Evolutionary conservation across 2,888 invertebrate genomes (phyloP), one percentile per base, ranked within the genome.

Genomic region (Synergus umbraculus): DNA sequence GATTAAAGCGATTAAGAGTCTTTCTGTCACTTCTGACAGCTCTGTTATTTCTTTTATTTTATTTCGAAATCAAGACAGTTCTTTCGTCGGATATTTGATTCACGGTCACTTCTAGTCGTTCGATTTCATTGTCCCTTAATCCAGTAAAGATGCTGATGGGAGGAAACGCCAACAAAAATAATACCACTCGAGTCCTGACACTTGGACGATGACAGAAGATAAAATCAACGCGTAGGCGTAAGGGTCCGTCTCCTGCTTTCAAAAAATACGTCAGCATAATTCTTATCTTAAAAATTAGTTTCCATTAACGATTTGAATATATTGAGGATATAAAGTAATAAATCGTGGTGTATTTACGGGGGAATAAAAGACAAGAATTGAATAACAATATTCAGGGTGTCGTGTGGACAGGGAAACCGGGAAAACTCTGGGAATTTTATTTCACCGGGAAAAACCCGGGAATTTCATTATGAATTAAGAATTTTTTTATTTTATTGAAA

Each of bases 41-140:
- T 54, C 54, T 54, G 54, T n/a, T n/a, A 18, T 13, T n/a, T n/a
- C n/a, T 54, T 54, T 18, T 54, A 10, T 54, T 54, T 9, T 8
- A 54, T 54, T 54, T n/a, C 54, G n/a, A 54, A 54, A 54, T 54
- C 54, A n/a, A 54, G 54, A 54, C n/a, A 54, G n/a, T n/a, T 54
- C 54, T 54, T 54, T 54, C 54, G 54, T 54, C n/a, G 54, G 8
- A 54, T 54, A n/a, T 54, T 54, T n/a, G 5, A 54, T 54, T 54
- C 54, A 54, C n/a, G n/a, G 54, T n/a, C 54, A 54, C n/a, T n/a
- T n/a, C 54, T 54, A 54, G 54, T 54, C 54, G 54, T n/a, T 54
- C n/a, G n/a, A n/a, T n/a, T 54, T 54, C 54, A 54, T 54, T 54
- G 54, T 54, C 54, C n/a, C n/a, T 54, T 54, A 54, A 54, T 54